phyloP scores from a whole-genome alignment of 1,140 invertebrate genomes.

The Heliconius hermathena region DNA sequence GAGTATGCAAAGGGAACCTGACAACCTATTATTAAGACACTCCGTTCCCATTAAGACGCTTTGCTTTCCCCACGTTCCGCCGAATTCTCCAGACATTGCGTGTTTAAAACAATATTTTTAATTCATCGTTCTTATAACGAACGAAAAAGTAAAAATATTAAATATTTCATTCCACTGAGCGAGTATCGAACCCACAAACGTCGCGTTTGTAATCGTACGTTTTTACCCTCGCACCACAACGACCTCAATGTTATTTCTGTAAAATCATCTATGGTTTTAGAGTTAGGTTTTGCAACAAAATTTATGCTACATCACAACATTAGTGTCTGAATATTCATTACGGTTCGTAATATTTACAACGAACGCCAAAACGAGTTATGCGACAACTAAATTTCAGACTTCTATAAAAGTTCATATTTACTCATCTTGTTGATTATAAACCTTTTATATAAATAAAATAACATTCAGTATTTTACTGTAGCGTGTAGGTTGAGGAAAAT shows the following conservation, averaged over 20 bases:
- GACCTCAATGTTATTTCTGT: not conserved
- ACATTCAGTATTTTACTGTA: not conserved
- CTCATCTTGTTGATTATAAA: not conserved
- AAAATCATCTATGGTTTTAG: not conserved
- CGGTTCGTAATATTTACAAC: constrained; percentile 36
- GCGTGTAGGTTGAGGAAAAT: too few species aligned
- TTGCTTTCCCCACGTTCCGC: too few species aligned
- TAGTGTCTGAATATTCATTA: constrained; percentile 45
- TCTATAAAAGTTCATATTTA: constrained; percentile 8
- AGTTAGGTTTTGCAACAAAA: constrained; percentile 38
- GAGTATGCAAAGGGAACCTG: too few species aligned
- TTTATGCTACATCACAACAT: constrained; percentile 44
- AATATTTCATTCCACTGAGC: not conserved
- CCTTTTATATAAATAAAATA: not conserved
- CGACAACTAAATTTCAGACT: constrained; percentile 16
- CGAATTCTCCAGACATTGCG: too few species aligned
- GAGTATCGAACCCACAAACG: not conserved
- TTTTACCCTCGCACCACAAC: too few species aligned
- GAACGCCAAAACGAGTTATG: constrained; percentile 23
- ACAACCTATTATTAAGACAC: too few species aligned
- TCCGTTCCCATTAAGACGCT: too few species aligned
- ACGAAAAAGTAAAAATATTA: too few species aligned
- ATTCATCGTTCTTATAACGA: too few species aligned
- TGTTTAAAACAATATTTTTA: too few species aligned
- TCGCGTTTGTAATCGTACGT: too few species aligned